These are phyloP conservation scores for Atherinosoma microstoma DNA, from an alignment of 2,797 vertebrate species.

Conservation along the genomic window DNA sequence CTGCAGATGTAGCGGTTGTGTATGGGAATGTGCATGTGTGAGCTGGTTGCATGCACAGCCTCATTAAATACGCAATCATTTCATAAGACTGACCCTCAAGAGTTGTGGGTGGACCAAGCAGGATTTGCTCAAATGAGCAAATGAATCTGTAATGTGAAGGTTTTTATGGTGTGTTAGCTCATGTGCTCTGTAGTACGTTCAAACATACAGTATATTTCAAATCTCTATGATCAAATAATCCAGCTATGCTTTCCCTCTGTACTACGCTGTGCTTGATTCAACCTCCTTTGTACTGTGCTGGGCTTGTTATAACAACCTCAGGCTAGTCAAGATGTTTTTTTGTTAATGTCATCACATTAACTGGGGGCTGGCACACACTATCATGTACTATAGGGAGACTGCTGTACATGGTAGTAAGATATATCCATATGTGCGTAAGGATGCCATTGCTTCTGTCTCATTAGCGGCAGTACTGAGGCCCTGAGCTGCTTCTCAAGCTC, in stretches of 20 bases:
- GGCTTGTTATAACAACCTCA: constrained; percentile 55
- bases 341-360: constrained; percentile 64
- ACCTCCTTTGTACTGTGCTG: constrained; percentile 41
- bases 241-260: constrained; percentile 32
- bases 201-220: constrained; percentile 32
- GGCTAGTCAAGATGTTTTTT: constrained; percentile 50
- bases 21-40: constrained; percentile 18
- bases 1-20: constrained; percentile 39
- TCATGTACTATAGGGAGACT: constrained; percentile 45
- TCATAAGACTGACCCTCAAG: constrained; percentile 76
- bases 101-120: constrained; percentile 74
- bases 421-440: constrained; percentile 69
- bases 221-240: constrained; percentile 52
- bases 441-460: constrained; percentile 73
- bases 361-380: constrained; percentile 9
- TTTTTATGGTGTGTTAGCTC: constrained; percentile 50
- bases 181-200: constrained; percentile 9
- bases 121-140: constrained; percentile 71
- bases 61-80: constrained; percentile 76
- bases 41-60: constrained; percentile 46
- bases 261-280: constrained; percentile 47
- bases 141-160: constrained; percentile 62
- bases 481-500: constrained; percentile 72
- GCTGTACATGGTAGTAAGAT: constrained; percentile 49
- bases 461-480: constrained; percentile 74